phyloP scores from a whole-genome alignment of 2,113 vertebrate species.

The Cololabis saira region DNA sequence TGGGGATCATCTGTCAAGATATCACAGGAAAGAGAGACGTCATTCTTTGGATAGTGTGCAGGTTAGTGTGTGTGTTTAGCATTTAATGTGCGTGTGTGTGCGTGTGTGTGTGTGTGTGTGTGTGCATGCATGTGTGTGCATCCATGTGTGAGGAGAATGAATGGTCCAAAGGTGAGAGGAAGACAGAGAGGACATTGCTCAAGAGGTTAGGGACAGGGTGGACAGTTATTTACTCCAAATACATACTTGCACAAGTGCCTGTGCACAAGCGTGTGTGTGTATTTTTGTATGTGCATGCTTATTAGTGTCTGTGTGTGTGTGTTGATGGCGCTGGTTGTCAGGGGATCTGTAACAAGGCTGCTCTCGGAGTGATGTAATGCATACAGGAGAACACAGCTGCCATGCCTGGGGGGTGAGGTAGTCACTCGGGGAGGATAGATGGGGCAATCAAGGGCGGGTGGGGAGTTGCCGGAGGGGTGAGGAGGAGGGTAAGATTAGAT shows the following conservation, averaged over 20 bases:
- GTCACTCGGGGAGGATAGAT: constrained; percentile 57
- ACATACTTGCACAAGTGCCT: constrained; percentile 42
- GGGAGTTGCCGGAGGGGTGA: constrained; percentile 7
- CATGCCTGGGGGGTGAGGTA: constrained; percentile 79
- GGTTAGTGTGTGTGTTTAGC: constrained; percentile 39
- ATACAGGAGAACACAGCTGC: constrained; percentile 78
- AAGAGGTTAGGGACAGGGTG: background rate
- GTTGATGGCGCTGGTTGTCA: constrained; percentile 77
- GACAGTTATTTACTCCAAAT: constrained; percentile 37
- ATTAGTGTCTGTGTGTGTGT: constrained; percentile 50
- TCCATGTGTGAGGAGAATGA: constrained; percentile 5
- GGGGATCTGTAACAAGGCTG: constrained; percentile 79
- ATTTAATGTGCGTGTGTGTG: background rate
- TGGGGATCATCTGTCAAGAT: constrained; percentile 74
- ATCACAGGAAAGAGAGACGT: constrained; percentile 68
- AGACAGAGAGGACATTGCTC: constrained; percentile 30
- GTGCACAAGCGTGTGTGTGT: constrained; percentile 7
- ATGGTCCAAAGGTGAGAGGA: constrained; percentile 47
- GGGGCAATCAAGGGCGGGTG: constrained; percentile 37
- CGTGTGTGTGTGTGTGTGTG: constrained; percentile 1
- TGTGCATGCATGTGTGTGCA: background rate
- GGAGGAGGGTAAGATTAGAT: constrained; percentile 14
- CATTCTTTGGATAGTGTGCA: constrained; percentile 55
- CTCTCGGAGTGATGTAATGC: constrained; percentile 81
- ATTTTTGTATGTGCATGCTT: constrained; percentile 3